Evolutionary conservation across 1,140 invertebrate genomes (phyloP).

Genomic region (Calosoma granatense): DNA sequence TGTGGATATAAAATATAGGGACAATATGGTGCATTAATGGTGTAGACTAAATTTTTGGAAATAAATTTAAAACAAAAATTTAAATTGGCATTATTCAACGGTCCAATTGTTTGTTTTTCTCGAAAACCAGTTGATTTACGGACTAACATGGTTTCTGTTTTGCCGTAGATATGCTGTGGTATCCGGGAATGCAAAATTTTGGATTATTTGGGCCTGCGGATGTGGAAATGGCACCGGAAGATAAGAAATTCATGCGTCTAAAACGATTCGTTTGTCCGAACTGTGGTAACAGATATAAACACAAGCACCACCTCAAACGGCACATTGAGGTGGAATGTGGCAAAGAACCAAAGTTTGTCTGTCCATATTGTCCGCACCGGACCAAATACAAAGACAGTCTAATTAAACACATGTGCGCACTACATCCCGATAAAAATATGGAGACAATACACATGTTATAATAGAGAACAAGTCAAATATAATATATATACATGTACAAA

Average conservation of each 20-base stretch:
- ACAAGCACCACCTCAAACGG: slow-evolving; percentile 37
- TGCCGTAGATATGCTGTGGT: slow-evolving; percentile 8
- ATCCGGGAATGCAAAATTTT: not conserved
- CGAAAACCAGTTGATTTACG: too few relatives aligned
- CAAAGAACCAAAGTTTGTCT: slow-evolving; percentile 38
- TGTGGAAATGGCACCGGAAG: not conserved
- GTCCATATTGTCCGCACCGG: slow-evolving; percentile 25
- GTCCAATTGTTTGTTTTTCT: too few relatives aligned
- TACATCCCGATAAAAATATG: not conserved
- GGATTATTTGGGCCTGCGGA: not conserved
- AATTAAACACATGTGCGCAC: not conserved
- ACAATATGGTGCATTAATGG: too few relatives aligned
- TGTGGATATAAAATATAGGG: too few relatives aligned
- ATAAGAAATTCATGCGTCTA: not conserved
- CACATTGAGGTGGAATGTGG: slow-evolving; percentile 38
- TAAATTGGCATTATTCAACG: too few relatives aligned
- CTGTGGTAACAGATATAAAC: slow-evolving; percentile 17
- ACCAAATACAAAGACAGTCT: slow-evolving; percentile 11
- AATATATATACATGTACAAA: not conserved
- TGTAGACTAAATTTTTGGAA: too few relatives aligned
- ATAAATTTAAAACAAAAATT: too few relatives aligned
- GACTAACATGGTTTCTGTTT: too few relatives aligned
- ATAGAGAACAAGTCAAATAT: not conserved
- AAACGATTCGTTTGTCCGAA: not conserved
- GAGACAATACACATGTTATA: not conserved